Base-by-base conservation (phyloP, 2,888 invertebrate species). In the Hyles lineata region DNA sequence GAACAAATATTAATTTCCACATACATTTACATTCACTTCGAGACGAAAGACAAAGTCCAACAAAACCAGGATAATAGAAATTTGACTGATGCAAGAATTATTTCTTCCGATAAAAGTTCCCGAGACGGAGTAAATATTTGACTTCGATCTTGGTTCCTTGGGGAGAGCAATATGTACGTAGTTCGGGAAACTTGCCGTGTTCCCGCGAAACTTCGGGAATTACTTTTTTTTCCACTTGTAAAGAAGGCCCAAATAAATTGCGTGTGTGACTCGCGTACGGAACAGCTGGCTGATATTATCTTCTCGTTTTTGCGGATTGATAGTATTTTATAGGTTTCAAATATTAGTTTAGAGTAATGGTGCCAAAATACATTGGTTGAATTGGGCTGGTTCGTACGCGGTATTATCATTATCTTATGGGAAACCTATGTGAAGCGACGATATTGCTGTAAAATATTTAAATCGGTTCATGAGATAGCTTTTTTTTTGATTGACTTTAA, bases 211-310 rank as follows among this genome's bases (percentile, higher is more conserved):
- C 21, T 67, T 62, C 11, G 6, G 43, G 23, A 67, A 67, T 67
- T 43, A 67, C 43, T 63, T 67, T 67, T 43, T 35, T 43, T 67
- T 43, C 29, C 19, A 62, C 61, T 67, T 67, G 29, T 62, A 43
- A 67, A 67, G 21, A 23, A n/a, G 62, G 35, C 29, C 35, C n/a
- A 50, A 43, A 67, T 67, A 67, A 67, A 67, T 67, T 67, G 43
- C 23, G 63, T 21, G 63, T 43, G 63, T 43, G 43, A 43, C 23
- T 29, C 32, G 17, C 32, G 17, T 55, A 17, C n/a, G 55, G 55
- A 43, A 43, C 55, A n/a, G 55, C 55, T 55, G 55, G 55, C 19
- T 55, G 19, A 55, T n/a, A n/a, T 55, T 55, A 55, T 55, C n/a
- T 55, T n/a, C 55, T 5, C 55, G 17, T 55, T n/a, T 55, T 2